A percentile compares a stretch with the other conserved stretches of the same genome.
Evolutionary conservation across 2,888 invertebrate genomes (phyloP).

Genomic region (Caenorhabditis becei): DNA sequence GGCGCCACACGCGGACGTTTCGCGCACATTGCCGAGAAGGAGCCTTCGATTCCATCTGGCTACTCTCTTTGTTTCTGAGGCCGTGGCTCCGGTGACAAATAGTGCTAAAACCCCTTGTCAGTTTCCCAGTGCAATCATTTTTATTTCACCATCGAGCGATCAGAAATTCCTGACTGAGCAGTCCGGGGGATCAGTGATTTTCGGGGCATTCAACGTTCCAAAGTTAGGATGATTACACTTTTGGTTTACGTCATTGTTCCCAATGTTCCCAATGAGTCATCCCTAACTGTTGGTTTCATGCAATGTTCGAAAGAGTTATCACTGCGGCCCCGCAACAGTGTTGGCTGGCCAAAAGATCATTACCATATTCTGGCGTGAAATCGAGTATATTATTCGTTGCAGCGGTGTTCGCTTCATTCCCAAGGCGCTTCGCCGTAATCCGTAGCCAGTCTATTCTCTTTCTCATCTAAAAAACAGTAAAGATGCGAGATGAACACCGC

Average conservation of each 20-base stretch:
- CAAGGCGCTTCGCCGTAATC: conserved; percentile 9
- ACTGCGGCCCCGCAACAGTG: background rate
- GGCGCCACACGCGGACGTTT: conserved; percentile 31
- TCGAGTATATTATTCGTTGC: conserved; percentile 1
- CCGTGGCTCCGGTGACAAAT: conserved; percentile 2
- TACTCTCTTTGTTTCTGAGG: conserved; percentile 15
- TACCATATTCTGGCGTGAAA: conserved; percentile 20
- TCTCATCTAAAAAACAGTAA: conserved; percentile 6
- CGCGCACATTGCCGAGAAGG: conserved; percentile 36
- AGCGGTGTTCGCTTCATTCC: conserved; percentile 10
- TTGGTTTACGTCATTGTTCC: no score
- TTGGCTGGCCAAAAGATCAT: background rate
- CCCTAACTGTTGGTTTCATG: background rate
- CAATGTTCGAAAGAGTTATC: background rate
- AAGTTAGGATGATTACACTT: no score
- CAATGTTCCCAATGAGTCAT: no score
- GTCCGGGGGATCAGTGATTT: no score
- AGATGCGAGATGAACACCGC: background rate
- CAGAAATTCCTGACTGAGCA: no score
- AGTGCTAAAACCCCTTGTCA: no score
- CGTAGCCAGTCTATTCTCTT: background rate
- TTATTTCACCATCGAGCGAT: no score
- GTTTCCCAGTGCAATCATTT: no score
- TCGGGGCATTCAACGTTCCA: no score
- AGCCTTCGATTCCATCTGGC: conserved; percentile 15